Evolutionary conservation across 2,797 vertebrate species (phyloP), one percentile per base, ranked within the genome.

Genomic region (Xiphophorus birchmanni): DNA sequence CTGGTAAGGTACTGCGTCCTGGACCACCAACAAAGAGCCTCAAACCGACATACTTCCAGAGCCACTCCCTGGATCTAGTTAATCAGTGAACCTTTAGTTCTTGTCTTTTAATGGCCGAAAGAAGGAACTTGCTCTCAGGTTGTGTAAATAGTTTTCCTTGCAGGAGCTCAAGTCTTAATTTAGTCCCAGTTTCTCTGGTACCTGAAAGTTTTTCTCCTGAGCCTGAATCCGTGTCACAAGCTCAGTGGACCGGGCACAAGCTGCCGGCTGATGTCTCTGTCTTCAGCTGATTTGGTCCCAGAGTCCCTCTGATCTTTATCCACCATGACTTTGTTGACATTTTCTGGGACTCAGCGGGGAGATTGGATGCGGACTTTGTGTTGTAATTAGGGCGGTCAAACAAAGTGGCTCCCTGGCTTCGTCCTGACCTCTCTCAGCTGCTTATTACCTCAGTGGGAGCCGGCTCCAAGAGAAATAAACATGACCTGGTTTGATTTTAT

Each of bases 241-340:
- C 79, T 82, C 29, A 17, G 75, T 82, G 77, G 47, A 54, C 47
- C 73, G 37, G 65, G 80, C 58, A 74, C 12, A 2, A 37, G 74
- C 82, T 77, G 78, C 67, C 69, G 80, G 80, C 48, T 92, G 92
- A 93, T 90, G 90, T 92, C 94, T 94, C 92, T 93, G 88, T 94
- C 91, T 83, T 81, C 86, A 40, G 79, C 42, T 83, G 58, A 80
- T 91, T 92, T 91, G 84, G 88, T 91, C 89, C 76, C 87, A 81
- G 52, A 79, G 86, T 77, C 89, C 71, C 83, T 83, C 87, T 90
- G 91, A 89, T 94, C 90, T 92, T 91, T 89, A 93, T 94, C 88
- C 90, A 87, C 91, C 91, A 74, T 90, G 93, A 94, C 95, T 93
- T 91, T 89, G 90, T 89, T 93, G 94, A 92, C 94, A 92, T 95